Evolutionary conservation across 2,888 invertebrate genomes (phyloP), one percentile per base, ranked within the genome.

Genomic region (Octodonta nipae): DNA sequence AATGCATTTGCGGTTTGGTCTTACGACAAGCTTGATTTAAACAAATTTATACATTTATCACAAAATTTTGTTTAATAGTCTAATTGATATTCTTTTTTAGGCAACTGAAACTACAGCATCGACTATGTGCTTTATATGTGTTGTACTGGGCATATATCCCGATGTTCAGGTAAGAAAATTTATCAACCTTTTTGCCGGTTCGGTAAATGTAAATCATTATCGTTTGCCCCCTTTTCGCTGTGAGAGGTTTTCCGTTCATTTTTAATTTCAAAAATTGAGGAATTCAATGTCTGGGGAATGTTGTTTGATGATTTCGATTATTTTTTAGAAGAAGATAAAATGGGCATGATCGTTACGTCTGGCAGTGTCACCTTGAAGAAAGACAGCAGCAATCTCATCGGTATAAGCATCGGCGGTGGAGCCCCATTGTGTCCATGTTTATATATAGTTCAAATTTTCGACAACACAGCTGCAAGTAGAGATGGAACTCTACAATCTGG

Each of bases 381-480:
- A 64, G 95, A 96, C 63, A 75, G 79, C 43, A 87, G 87, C 56
- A 85, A 86, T 54, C 66, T 98, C 15, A 93, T 98, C 43, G 98
- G 98, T 1, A 95, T 98, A 47, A 93, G 92, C 56, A 96, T 98
- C 41, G 96, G 96, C 0, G 96, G 96, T 1, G 93, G 93, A 20
- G 85, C 89, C 13, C 84, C 96, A 3, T 61, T 85, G 31, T 98
- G 98, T 50, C 96, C 96, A 0, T 98, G 96, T 58, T 70, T 98
- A 4, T 98, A 98, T 58, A 91, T 98, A 40, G 96, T 99, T 0
- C 96, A 98, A 74, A 83, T 91, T 38, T 99, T 99, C 54, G 98
- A 99, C 62, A 91, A 92, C 54, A 96, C 96, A 0, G 92, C 98
- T 5, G 92, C 95, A 0, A 76, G 88, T 1, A 73, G 74, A 47